Conservation (phyloP, 2,113 vertebrate species). For the Puffinus mauretanicus region DNA sequence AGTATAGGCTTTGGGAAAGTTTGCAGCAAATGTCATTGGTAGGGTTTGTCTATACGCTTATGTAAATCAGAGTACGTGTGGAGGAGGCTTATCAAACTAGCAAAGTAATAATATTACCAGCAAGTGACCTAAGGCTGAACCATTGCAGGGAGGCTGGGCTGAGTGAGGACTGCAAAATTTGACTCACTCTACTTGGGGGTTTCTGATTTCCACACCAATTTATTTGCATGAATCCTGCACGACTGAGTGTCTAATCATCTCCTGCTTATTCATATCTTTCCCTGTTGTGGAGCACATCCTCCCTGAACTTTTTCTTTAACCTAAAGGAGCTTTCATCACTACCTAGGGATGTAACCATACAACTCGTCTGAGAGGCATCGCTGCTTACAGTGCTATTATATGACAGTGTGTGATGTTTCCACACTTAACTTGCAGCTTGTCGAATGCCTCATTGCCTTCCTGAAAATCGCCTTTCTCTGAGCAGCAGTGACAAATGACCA, state of each 20-base stretch:
- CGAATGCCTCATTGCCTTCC: constrained; percentile 32
- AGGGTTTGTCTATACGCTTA: not conserved
- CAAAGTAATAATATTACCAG: not conserved
- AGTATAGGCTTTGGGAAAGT: not conserved
- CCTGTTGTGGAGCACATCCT: not conserved
- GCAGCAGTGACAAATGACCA: constrained; percentile 29
- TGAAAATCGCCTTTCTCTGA: not conserved
- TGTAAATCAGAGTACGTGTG: not conserved
- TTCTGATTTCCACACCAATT: constrained; percentile 5
- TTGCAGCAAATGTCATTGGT: not conserved
- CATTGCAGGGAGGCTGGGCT: not conserved
- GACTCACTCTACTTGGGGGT: not conserved
- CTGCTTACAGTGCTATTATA: not conserved
- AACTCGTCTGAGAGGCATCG: not conserved
- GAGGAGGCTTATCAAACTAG: not conserved
- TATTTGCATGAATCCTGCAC: not conserved
- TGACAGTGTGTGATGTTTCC: not conserved
- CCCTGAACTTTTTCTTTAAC: not conserved
- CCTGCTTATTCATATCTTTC: not conserved
- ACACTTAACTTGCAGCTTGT: constrained; percentile 24
- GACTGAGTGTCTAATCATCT: not conserved
- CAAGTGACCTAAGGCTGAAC: not conserved
- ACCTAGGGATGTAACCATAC: not conserved
- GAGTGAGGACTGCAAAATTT: not conserved
- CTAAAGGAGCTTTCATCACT: not conserved